phyloP scores from a whole-genome alignment of 35 echinoderm and acorn worm species.

The Apostichopus californicus region DNA sequence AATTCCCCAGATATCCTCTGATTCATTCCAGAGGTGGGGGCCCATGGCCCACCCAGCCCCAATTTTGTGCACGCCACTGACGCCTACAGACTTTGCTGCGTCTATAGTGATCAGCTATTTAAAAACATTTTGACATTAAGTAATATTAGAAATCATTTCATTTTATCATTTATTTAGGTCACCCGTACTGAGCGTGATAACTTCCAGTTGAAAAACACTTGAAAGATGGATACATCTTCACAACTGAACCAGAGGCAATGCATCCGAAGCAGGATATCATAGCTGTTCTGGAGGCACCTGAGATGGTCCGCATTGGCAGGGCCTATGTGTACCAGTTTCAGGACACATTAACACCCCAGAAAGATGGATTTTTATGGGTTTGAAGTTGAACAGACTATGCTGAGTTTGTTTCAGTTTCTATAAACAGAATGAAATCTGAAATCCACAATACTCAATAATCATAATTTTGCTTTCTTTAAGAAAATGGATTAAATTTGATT shows the following conservation, averaged over 20 bases:
- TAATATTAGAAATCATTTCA: too few relatives aligned
- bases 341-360: conserved; percentile 1
- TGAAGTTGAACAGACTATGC: neutral
- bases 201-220: neutral
- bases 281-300: conserved; percentile 7
- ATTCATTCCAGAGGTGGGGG: too few relatives aligned
- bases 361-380: neutral
- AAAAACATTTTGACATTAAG: too few relatives aligned
- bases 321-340: conserved; percentile 30
- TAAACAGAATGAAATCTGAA: too few relatives aligned
- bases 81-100: too few relatives aligned
- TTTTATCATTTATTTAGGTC: conserved; percentile 16
- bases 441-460: too few relatives aligned
- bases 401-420: too few relatives aligned
- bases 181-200: neutral
- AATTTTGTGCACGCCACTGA: too few relatives aligned
- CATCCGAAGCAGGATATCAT: conserved; percentile 31
- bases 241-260: conserved; percentile 28
- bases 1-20: too few relatives aligned
- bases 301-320: conserved; percentile 27
- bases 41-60: too few relatives aligned
- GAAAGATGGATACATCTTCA: conserved; percentile 38
- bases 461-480: neutral
- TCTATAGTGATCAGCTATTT: too few relatives aligned
- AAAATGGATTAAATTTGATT: neutral